Conservation (phyloP, 2,888 invertebrate genomes). For the Drosophila trichaetosa region DNA sequence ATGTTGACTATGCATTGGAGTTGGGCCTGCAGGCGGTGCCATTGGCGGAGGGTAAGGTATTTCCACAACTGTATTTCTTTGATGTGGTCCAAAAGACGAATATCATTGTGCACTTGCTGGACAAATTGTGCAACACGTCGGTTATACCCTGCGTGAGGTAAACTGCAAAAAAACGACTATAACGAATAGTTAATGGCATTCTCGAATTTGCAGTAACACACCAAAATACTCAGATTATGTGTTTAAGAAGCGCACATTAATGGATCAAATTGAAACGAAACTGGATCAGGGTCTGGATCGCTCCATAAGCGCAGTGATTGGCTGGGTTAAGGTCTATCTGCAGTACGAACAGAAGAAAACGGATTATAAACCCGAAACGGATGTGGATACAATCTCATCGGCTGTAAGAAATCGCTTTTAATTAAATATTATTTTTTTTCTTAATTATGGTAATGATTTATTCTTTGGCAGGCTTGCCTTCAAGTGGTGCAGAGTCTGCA, state of each 20-base stretch:
- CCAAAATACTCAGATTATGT: constrained; percentile 95
- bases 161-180: constrained; percentile 83
- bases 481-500: constrained; percentile 94
- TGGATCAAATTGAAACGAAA: constrained; percentile 96
- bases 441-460: constrained; percentile 41
- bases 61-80: constrained; percentile 96
- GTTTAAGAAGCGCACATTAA: constrained; percentile 92
- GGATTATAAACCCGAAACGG: constrained; percentile 95
- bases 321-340: constrained; percentile 95
- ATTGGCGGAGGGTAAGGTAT: constrained; percentile 94
- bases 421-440: not conserved
- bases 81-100: constrained; percentile 96
- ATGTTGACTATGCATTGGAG: constrained; percentile 98
- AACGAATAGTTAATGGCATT: not conserved
- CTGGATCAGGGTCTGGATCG: constrained; percentile 95
- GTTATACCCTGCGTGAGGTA: constrained; percentile 95
- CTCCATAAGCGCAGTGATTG: constrained; percentile 93
- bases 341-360: constrained; percentile 97
- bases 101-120: constrained; percentile 95
- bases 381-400: constrained; percentile 94
- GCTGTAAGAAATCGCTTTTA: constrained; percentile 86
- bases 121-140: constrained; percentile 96
- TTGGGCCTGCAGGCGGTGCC: constrained; percentile 95
- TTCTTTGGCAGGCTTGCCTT: constrained; percentile 89
- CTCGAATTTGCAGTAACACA: constrained; percentile 88